These are phyloP conservation scores for Forbesichthys papilliferus DNA, from an alignment of 2,113 vertebrate genomes.

Conservation along the genomic window DNA sequence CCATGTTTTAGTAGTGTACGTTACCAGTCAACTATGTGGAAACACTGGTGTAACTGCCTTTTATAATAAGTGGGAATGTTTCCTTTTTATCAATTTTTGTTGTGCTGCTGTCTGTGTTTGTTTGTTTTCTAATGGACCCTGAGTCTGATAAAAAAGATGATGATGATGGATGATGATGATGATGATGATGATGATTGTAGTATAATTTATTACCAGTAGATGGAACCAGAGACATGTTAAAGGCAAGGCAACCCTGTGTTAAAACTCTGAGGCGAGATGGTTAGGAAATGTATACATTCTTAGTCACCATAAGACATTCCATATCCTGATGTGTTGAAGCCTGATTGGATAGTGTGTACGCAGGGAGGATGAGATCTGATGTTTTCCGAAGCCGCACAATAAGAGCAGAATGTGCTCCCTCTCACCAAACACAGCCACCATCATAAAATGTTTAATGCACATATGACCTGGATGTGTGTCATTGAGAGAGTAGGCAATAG, in stretches of 20 bases:
- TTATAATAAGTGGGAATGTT: too few relatives aligned
- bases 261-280: not conserved
- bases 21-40: too few relatives aligned
- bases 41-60: too few relatives aligned
- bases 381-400: constrained; percentile 15
- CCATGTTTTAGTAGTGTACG: too few relatives aligned
- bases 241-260: not conserved
- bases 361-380: not conserved
- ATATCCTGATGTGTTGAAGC: not conserved
- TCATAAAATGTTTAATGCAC: constrained; percentile 18
- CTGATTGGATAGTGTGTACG: constrained; percentile 36
- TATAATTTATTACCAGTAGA: constrained; percentile 34
- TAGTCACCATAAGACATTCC: too few relatives aligned
- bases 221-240: constrained; percentile 46
- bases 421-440: constrained; percentile 5
- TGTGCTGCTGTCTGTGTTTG: too few relatives aligned
- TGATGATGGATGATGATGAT: too few relatives aligned
- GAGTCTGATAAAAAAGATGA: too few relatives aligned
- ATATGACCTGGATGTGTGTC: not conserved
- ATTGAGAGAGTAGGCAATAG: too few relatives aligned
- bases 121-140: too few relatives aligned
- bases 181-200: not conserved
- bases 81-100: too few relatives aligned
- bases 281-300: not conserved
- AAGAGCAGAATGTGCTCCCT: constrained; percentile 33